These are phyloP conservation scores for Rhynchomys soricoides DNA, from an alignment of 2,113 vertebrate species.

Conservation along the genomic window DNA sequence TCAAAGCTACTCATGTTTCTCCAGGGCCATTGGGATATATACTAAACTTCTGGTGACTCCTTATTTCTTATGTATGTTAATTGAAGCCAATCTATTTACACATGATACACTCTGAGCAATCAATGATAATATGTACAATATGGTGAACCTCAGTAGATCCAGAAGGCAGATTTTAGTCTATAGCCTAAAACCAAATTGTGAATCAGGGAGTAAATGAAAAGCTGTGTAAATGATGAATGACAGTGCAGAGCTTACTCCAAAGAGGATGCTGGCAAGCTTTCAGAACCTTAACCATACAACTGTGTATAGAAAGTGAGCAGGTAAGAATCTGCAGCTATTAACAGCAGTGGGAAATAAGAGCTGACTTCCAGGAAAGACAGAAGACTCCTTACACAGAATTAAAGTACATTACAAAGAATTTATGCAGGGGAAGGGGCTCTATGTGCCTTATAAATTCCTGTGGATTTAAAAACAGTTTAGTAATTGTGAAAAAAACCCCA, in stretches of 20 bases:
- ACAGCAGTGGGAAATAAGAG: background rate
- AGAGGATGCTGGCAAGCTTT: background rate
- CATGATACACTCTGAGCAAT: constrained; percentile 40
- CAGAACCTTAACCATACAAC: background rate
- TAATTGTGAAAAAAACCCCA: no score
- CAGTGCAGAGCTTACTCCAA: background rate
- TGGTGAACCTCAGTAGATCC: background rate
- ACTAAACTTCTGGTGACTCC: constrained; percentile 14
- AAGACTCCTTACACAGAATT: background rate
- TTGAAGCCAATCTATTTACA: constrained; percentile 19
- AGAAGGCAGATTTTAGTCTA: constrained; percentile 27
- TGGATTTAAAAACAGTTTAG: background rate
- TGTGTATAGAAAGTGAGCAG: background rate
- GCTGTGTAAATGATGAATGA: constrained; percentile 12
- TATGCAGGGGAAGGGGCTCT: background rate
- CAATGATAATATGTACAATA: constrained; percentile 43
- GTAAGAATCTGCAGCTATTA: background rate
- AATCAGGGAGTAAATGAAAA: constrained; percentile 25
- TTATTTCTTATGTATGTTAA: constrained; percentile 54
- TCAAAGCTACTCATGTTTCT: background rate
- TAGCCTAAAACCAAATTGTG: background rate
- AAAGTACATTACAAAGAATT: background rate
- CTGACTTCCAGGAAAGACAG: background rate
- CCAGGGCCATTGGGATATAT: background rate
- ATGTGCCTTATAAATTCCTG: background rate